These are phyloP conservation scores for Vireo griseus DNA, from an alignment of 2,797 vertebrate genomes.

Conservation along the genomic window DNA sequence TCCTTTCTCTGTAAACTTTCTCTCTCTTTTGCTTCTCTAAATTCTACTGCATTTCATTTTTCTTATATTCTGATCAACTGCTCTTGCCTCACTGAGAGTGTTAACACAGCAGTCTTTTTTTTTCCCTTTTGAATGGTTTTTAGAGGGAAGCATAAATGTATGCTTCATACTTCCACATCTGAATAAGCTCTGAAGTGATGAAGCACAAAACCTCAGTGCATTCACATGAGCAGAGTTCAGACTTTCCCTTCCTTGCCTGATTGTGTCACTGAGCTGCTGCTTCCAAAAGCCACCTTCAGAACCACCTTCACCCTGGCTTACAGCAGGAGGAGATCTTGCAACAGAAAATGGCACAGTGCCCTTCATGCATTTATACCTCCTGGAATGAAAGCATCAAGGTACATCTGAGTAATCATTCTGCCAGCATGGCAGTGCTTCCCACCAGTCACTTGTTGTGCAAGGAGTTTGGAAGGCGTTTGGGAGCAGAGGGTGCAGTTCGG, in stretches of 20 bases:
- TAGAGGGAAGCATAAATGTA: background rate
- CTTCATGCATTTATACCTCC: background rate
- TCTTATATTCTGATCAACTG: background rate
- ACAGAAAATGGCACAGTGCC: background rate
- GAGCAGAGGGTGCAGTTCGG: background rate
- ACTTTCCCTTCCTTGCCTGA: background rate
- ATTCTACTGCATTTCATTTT: background rate
- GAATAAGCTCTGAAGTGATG: background rate
- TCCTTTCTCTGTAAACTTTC: background rate
- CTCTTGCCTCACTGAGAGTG: background rate
- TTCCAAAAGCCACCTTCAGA: background rate
- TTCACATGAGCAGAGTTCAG: background rate
- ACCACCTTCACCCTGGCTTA: background rate
- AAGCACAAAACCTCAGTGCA: background rate
- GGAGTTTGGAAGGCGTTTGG: background rate
- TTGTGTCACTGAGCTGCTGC: background rate
- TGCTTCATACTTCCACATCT: background rate
- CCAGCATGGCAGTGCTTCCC: background rate
- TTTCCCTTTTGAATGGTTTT: background rate
- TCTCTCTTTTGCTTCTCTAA: background rate
- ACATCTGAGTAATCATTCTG: background rate
- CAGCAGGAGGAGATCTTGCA: background rate
- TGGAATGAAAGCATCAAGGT: background rate
- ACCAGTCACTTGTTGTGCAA: accelerated
- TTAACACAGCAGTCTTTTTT: background rate